phyloP scores from a whole-genome alignment of 2,113 vertebrate genomes.

The Malurus melanocephalus region DNA sequence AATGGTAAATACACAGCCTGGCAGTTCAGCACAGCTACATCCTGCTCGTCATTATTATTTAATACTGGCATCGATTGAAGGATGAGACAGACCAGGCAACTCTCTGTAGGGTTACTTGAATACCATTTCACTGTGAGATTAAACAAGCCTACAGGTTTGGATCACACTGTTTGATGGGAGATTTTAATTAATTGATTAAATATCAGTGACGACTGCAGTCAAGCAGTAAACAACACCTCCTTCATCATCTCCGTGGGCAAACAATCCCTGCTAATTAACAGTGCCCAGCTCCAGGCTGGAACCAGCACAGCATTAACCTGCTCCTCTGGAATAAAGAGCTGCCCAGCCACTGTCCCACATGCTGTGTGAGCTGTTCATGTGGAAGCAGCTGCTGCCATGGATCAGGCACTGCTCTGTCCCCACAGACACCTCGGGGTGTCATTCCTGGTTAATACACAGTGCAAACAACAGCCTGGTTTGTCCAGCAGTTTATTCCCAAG shows the following conservation, averaged over 20 bases:
- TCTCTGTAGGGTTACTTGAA: conserved; percentile 5
- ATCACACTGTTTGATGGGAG: neutral
- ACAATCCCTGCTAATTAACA: neutral
- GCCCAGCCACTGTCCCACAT: neutral
- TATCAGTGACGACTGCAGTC: neutral
- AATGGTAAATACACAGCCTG: neutral
- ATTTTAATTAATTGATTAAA: neutral
- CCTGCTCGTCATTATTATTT: conserved; percentile 23
- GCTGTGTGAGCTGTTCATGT: neutral
- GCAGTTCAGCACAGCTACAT: conserved; percentile 16
- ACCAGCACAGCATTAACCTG: neutral
- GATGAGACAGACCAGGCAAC: conserved; percentile 15
- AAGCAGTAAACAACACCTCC: neutral
- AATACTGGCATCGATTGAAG: conserved; percentile 21
- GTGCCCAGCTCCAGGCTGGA: neutral
- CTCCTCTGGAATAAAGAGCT: neutral
- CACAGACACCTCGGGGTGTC: neutral
- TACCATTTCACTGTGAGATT: neutral
- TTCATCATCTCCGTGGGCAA: neutral
- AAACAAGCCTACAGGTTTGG: neutral
- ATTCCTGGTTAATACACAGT: neutral
- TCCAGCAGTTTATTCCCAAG: neutral
- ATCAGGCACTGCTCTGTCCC: neutral
- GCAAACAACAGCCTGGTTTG: neutral
- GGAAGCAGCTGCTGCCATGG: neutral